These are phyloP conservation scores for Cebus imitator DNA, from an alignment of 2,113 vertebrate genomes.

Conservation along the genomic window DNA sequence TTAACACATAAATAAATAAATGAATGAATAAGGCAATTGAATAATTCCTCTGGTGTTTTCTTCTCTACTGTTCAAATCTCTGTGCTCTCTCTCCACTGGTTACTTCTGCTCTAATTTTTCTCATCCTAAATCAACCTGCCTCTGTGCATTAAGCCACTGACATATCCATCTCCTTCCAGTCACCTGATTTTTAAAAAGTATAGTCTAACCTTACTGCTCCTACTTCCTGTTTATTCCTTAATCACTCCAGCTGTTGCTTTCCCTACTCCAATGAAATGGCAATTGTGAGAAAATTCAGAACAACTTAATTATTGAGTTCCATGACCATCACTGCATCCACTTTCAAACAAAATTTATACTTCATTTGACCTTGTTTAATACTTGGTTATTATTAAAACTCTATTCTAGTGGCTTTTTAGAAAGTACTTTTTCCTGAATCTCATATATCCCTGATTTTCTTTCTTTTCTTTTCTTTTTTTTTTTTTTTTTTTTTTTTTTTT, in stretches of 20 bases:
- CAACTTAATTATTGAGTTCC: neutral
- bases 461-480: neutral
- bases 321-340: neutral
- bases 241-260: neutral
- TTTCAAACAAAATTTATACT: neutral
- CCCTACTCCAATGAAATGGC: neutral
- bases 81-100: neutral
- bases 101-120: neutral
- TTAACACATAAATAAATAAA: neutral
- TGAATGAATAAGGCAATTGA: neutral
- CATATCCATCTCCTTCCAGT: neutral
- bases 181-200: neutral
- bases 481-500: no score
- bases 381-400: neutral
- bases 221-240: neutral
- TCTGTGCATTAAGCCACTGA: neutral
- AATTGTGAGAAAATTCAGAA: neutral
- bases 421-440: neutral
- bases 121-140: neutral
- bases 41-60: neutral
- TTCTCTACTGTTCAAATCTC: neutral
- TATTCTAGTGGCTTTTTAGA: neutral
- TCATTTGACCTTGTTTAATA: neutral
- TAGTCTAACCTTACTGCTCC: neutral
- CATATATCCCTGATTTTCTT: neutral